Evolutionary conservation across 2,113 vertebrate species (phyloP), one percentile per base, ranked within the genome.

Genomic region (Rynchops niger): DNA sequence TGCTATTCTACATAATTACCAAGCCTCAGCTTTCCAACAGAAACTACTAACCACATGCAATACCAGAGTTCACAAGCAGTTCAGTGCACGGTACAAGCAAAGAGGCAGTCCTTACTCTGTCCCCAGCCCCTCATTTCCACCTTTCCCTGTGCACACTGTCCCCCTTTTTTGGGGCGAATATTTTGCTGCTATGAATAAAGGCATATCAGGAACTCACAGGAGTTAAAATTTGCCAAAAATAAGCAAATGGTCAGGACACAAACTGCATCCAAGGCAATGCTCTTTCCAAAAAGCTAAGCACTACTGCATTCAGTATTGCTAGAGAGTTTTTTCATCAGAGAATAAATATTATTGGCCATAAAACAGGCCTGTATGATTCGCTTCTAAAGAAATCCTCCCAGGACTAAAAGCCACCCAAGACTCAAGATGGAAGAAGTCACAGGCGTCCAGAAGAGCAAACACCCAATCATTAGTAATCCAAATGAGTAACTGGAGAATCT

Each of bases 401-500:
- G 30, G 27, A 79, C 59, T 49, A 29, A 91, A 74, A 74, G 47
- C 38, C 55, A 84, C n/a, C 47, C 1, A 15, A 76, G 77, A 78
- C 47, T 74, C 77, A 84, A 40, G 43, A 71, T 2, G 18, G 69
- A 96, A 84, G 71, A 70, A 77, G 47, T 29, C 11, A 1, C 0
- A 72, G 52, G 16, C 52, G 91, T 52, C 70, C 72, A 82, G 27
- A 89, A 72, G 23, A 72, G n/a, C 63, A 84, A 89, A 87, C 52
- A 71, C 18, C 7, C 56, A 11, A 45, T 19, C 81, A 84, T 82
- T 56, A 93, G 77, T 91, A 94, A 93, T 20, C 61, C 81, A 71
- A 91, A 91, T 59, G 52, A 96, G 70, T 79, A 94, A 97, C 25
- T 40, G 20, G 56, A 89, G 83, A 96, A 82, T 36, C 86, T 21